Conservation (phyloP, 2,888 invertebrate species). For the Tetragonisca angustula region DNA sequence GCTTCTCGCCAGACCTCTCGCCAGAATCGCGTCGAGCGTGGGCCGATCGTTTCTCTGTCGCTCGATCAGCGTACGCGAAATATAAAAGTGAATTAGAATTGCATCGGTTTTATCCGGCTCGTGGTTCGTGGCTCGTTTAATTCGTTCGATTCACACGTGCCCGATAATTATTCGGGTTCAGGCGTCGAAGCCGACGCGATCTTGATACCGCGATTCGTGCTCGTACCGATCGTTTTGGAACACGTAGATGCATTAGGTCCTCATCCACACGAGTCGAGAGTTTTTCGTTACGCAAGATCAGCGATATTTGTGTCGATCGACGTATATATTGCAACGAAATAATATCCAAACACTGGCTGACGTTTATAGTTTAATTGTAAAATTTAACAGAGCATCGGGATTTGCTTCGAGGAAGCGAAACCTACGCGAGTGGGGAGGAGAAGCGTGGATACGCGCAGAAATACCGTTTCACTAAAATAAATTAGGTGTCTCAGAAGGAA, state of each 20-base stretch:
- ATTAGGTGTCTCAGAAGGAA: neutral
- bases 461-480: neutral
- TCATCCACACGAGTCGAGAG: neutral
- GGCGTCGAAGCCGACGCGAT: constrained; percentile 41
- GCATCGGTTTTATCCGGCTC: constrained; percentile 37
- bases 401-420: neutral
- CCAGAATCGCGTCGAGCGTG: constrained; percentile 46
- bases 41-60: constrained; percentile 60
- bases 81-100: constrained; percentile 70
- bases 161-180: constrained; percentile 36
- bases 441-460: neutral
- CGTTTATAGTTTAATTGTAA: too few species aligned
- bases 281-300: constrained; percentile 6
- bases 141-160: constrained; percentile 54
- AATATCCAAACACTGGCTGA: neutral
- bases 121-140: constrained; percentile 32
- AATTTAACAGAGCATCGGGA: too few species aligned
- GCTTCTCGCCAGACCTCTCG: constrained; percentile 33
- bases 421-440: neutral
- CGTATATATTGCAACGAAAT: neutral
- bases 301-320: neutral
- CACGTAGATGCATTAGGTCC: neutral
- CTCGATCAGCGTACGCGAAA: constrained; percentile 38
- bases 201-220: constrained; percentile 33
- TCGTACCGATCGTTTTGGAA: constrained; percentile 31